Conservation (phyloP, 2,888 invertebrate genomes). For the Linnaemya vulpina region DNA sequence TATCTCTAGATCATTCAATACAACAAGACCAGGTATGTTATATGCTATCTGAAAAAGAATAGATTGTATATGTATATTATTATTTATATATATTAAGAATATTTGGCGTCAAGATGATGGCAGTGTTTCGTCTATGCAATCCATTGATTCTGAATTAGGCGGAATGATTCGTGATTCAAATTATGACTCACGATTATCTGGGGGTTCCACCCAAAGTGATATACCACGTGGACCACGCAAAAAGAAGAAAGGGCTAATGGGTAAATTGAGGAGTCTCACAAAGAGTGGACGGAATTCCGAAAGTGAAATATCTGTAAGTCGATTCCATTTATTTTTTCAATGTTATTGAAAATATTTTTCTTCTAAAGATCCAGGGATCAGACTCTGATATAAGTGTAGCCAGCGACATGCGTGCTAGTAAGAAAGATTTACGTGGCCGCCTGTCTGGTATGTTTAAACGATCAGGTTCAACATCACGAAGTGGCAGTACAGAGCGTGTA, state of each 20-base stretch:
- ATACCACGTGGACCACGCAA: slow-evolving; percentile 87
- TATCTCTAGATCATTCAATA: slow-evolving; percentile 88
- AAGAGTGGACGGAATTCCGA: slow-evolving; percentile 87
- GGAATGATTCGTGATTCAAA: slow-evolving; percentile 89
- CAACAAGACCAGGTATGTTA: slow-evolving; percentile 83
- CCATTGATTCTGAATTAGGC: slow-evolving; percentile 88
- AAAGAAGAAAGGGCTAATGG: slow-evolving; percentile 91
- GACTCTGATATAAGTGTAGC: slow-evolving; percentile 88
- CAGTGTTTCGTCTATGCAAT: slow-evolving; percentile 92
- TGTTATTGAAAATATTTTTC: not conserved
- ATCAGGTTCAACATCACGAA: slow-evolving; percentile 86
- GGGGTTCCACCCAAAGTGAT: slow-evolving; percentile 93
- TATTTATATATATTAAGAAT: slow-evolving; percentile 82
- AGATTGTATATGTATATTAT: not conserved
- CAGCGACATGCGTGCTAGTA: slow-evolving; percentile 86
- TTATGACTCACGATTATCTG: slow-evolving; percentile 88
- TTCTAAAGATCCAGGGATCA: slow-evolving; percentile 85
- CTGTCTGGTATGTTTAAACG: slow-evolving; percentile 93
- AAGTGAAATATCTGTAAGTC: slow-evolving; percentile 82
- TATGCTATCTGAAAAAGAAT: not conserved
- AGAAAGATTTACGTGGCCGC: slow-evolving; percentile 90
- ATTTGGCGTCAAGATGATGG: slow-evolving; percentile 94
- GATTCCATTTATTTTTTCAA: not conserved
- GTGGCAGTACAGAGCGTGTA: slow-evolving; percentile 85
- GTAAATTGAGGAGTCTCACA: slow-evolving; percentile 92